phyloP scores from a whole-genome alignment of 2,888 invertebrate genomes.

The Cataglyphis albicans region DNA sequence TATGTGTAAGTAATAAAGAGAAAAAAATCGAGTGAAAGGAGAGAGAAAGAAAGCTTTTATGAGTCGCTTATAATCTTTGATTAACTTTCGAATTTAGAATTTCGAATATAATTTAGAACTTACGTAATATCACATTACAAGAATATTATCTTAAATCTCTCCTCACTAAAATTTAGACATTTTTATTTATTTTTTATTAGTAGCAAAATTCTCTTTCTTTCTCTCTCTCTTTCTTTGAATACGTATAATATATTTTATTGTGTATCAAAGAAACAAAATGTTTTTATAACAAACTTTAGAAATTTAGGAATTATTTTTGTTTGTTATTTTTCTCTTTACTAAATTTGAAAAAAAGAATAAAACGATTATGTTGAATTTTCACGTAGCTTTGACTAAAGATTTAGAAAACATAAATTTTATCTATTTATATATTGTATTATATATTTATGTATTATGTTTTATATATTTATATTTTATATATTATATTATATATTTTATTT shows the following conservation, averaged over 20 bases:
- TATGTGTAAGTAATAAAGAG: slow-evolving; percentile 76
- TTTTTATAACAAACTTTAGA: not conserved
- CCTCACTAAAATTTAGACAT: not conserved
- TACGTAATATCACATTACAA: not conserved
- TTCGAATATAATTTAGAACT: not conserved
- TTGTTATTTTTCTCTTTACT: not conserved
- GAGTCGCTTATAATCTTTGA: not conserved
- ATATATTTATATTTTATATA: not conserved
- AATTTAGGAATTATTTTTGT: not conserved
- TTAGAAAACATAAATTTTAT: not conserved
- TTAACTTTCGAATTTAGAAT: not conserved
- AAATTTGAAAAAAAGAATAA: not conserved
- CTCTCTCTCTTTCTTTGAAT: not conserved
- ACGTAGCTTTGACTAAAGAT: not conserved
- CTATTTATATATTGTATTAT: not conserved
- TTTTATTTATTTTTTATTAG: slow-evolving; percentile 1
- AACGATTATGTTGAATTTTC: not conserved
- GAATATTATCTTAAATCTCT: slow-evolving; percentile 1
- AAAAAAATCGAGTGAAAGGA: slow-evolving; percentile 21
- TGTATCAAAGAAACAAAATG: not conserved
- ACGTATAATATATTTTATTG: slow-evolving; percentile 1
- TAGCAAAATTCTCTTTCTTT: not conserved
- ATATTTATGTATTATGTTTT: slow-evolving; percentile 3
- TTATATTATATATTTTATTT: not conserved
- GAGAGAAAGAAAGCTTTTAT: slow-evolving; percentile 7